A percentile compares a stretch with the other conserved stretches of the same genome.
These are phyloP conservation scores for Aplysia californica DNA, from an alignment of 1,140 invertebrate species.

Conservation along the genomic window DNA sequence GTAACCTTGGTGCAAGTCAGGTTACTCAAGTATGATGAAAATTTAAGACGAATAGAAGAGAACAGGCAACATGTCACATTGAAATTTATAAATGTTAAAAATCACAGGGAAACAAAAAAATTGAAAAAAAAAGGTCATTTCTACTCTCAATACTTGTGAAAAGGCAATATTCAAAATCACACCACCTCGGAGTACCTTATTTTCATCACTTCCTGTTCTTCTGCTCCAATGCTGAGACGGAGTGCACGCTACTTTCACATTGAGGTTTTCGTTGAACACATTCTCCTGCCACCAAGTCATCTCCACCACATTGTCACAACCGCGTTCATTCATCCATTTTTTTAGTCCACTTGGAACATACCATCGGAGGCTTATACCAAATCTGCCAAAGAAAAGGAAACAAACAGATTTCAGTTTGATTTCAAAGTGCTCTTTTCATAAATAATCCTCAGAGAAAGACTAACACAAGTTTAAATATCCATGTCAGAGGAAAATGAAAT, in stretches of 20 bases:
- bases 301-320: conserved; percentile 66
- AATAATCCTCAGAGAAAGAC: background rate
- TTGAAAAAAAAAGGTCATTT: background rate
- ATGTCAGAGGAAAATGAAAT: background rate
- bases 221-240: conserved; percentile 71
- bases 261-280: conserved; percentile 29
- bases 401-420: background rate
- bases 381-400: conserved; percentile 26
- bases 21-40: background rate
- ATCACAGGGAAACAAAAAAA: background rate
- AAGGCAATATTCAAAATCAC: no score
- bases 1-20: background rate
- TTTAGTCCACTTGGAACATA: conserved; percentile 68
- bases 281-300: conserved; percentile 69
- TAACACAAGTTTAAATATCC: background rate
- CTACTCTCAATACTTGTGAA: no score
- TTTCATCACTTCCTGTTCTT: conserved; percentile 61
- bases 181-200: no score
- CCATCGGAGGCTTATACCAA: conserved; percentile 65
- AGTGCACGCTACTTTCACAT: conserved; percentile 67
- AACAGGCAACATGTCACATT: background rate
- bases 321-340: conserved; percentile 55
- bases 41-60: background rate
- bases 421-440: background rate
- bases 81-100: background rate